phyloP scores from a whole-genome alignment of 92 coral and sea anemone genomes.

The Diadumene lineata region DNA sequence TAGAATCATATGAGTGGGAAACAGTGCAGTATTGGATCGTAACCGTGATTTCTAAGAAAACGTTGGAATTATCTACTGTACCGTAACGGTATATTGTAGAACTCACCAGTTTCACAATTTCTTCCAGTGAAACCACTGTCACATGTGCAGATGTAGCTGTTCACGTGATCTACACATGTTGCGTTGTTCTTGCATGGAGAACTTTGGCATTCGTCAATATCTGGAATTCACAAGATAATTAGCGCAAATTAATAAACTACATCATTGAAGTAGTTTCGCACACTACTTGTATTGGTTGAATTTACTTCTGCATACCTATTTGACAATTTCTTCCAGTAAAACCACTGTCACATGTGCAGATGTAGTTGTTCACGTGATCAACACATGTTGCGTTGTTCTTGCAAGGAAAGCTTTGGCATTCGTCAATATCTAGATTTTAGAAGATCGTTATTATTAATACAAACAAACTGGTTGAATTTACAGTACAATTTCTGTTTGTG shows the following conservation, averaged over 20 bases:
- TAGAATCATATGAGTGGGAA: too few species aligned
- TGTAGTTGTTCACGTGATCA: constrained; percentile 49
- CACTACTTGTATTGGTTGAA: too few species aligned
- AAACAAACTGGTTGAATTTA: too few species aligned
- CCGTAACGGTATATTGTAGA: too few species aligned
- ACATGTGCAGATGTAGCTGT: constrained; percentile 41
- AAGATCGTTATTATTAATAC: neutral
- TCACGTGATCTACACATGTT: constrained; percentile 51
- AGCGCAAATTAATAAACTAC: too few species aligned
- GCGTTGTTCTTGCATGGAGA: constrained; percentile 39
- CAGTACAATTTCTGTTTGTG: too few species aligned
- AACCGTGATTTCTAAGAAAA: too few species aligned
- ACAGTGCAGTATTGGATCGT: too few species aligned
- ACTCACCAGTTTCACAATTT: constrained; percentile 33
- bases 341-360: constrained; percentile 45
- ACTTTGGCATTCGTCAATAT: constrained; percentile 37
- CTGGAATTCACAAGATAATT: too few species aligned
- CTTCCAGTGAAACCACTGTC: constrained; percentile 40
- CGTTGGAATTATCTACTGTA: too few species aligned
- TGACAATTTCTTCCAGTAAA: constrained; percentile 53
- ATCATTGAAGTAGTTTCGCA: too few species aligned
- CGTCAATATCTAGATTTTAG: constrained; percentile 25
- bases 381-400: constrained; percentile 58
- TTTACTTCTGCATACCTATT: too few species aligned
- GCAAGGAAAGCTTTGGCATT: constrained; percentile 51